Conservation (phyloP, 2,113 vertebrate genomes). For the Platycercus adscitus region DNA sequence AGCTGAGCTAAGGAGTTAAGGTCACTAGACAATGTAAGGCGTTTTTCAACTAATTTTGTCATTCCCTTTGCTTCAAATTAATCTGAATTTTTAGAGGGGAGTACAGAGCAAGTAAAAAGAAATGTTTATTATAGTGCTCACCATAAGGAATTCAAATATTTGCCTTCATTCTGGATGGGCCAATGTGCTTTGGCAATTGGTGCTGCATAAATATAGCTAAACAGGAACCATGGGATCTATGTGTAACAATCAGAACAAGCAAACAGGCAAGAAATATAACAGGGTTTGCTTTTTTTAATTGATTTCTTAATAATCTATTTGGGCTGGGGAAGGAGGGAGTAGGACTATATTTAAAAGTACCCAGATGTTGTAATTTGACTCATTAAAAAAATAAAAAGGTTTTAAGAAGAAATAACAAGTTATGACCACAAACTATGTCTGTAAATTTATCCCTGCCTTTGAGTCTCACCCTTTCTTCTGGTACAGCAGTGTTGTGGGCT, state of each 20-base stretch:
- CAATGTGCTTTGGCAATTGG: background rate
- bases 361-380: background rate
- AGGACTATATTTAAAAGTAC: background rate
- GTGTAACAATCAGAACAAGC: background rate
- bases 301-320: background rate
- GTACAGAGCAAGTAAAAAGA: background rate
- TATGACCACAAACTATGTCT: background rate
- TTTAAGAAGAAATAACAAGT: background rate
- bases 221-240: background rate
- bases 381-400: background rate
- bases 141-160: background rate
- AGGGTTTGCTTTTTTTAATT: background rate
- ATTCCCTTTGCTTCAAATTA: background rate
- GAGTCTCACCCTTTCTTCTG: background rate
- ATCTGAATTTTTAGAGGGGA: background rate
- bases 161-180: background rate
- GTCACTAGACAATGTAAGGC: background rate
- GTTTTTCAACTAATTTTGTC: background rate
- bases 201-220: background rate
- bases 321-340: background rate
- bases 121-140: background rate
- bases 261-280: background rate
- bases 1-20: background rate
- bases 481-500: background rate
- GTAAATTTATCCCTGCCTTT: background rate